These are phyloP conservation scores for Orthochromis indermauri DNA, from an alignment of 2,113 vertebrate genomes.

Conservation along the genomic window DNA sequence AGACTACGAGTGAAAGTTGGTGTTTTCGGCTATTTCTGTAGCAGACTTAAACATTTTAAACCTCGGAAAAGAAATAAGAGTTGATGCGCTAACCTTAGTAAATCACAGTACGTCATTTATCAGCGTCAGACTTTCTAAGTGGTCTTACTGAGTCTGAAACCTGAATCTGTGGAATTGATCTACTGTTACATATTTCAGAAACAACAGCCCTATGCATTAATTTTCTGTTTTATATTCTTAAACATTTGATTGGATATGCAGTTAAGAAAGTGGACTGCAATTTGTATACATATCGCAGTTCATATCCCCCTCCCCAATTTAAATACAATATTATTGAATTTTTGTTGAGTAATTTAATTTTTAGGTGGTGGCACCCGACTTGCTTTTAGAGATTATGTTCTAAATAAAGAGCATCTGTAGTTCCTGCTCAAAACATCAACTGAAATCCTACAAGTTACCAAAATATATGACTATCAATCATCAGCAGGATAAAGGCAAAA, in stretches of 20 bases:
- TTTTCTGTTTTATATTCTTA: not conserved
- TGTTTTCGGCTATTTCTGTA: not conserved
- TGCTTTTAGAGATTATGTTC: not conserved
- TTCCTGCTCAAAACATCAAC: not conserved
- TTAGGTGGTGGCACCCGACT: not conserved
- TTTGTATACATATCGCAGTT: not conserved
- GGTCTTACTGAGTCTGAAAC: not conserved
- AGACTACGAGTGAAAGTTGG: not conserved
- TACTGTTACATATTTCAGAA: not conserved
- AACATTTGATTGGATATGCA: not conserved
- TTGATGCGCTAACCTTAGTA: not conserved
- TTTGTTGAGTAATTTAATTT: not conserved
- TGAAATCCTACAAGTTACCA: not conserved
- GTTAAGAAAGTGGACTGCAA: not conserved
- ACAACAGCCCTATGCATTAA: not conserved
- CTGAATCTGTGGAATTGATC: not conserved
- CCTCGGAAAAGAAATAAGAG: not conserved
- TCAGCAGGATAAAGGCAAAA: not conserved
- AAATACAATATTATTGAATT: not conserved
- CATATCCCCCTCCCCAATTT: not conserved
- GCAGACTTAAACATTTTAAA: not conserved
- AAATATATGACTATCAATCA: not conserved
- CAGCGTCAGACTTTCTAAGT: not conserved
- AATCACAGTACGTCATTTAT: not conserved
- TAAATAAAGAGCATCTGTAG: not conserved